A percentile compares a stretch with the other conserved stretches of the same genome.
Conservation (phyloP, 1,140 invertebrate genomes). For the Drosophila leontia region DNA sequence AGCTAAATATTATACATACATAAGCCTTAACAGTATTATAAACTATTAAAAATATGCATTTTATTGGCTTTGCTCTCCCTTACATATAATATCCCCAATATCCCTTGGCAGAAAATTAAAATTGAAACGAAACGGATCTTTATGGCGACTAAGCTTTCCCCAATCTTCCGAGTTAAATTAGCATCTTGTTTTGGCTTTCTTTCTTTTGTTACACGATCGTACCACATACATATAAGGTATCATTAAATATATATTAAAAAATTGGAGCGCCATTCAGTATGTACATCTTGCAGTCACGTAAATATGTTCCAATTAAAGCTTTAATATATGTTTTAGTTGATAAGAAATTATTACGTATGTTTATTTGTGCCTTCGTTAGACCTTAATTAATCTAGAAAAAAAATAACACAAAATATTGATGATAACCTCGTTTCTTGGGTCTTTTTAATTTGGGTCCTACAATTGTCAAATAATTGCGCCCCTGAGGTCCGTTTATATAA, state of each 20-base stretch:
- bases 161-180: not conserved
- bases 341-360: conserved; percentile 25
- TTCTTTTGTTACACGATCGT: conserved; percentile 4
- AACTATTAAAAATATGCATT: not conserved
- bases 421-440: not conserved
- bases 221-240: not conserved
- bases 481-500: not conserved
- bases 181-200: not conserved
- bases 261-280: not conserved
- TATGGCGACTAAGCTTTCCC: not conserved
- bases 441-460: not conserved
- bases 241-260: not conserved
- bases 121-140: conserved; percentile 1
- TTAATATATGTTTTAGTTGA: conserved; percentile 2
- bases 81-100: no score
- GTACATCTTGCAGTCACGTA: not conserved
- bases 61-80: not conserved
- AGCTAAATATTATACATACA: not conserved
- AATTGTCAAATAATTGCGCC: not conserved
- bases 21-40: not conserved
- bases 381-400: conserved; percentile 4
- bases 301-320: conserved; percentile 1
- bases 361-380: not conserved
- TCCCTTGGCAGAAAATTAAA: not conserved
- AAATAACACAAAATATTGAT: not conserved